phyloP scores from a whole-genome alignment of 2,113 vertebrate species.

The Aldabrachelys gigantea region DNA sequence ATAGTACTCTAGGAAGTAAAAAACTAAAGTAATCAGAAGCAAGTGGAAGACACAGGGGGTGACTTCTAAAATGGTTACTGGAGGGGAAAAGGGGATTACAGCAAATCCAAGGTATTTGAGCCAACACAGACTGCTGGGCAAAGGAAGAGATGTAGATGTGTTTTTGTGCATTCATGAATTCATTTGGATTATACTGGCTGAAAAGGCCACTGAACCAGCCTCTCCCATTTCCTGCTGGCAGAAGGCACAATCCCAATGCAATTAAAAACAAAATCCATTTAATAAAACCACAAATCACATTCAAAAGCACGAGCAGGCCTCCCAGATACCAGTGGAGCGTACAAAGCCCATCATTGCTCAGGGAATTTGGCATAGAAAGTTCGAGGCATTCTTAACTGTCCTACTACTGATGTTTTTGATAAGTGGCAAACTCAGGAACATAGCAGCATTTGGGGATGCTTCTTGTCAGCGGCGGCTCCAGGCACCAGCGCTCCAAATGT shows the following conservation, averaged over 20 bases:
- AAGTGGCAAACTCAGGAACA: background rate
- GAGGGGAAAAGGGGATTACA: conserved; percentile 55
- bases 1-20: background rate
- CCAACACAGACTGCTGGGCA: conserved; percentile 41
- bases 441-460: background rate
- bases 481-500: too few relatives aligned
- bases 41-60: background rate
- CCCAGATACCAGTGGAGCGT: background rate
- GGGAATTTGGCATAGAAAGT: conserved; percentile 7
- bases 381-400: background rate
- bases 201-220: conserved; percentile 42
- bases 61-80: conserved; percentile 34
- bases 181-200: conserved; percentile 35
- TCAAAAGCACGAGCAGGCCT: conserved; percentile 9
- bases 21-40: background rate
- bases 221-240: conserved; percentile 52
- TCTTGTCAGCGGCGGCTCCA: too few relatives aligned
- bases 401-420: background rate
- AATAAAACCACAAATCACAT: conserved; percentile 26
- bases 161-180: conserved; percentile 57
- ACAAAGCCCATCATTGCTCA: background rate
- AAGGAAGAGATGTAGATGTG: background rate
- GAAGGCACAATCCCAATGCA: conserved; percentile 50
- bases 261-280: conserved; percentile 67
- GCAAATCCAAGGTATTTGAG: conserved; percentile 37